Base-by-base conservation (phyloP, 1,140 invertebrate genomes). In the Daktulosphaira vitifoliae region DNA sequence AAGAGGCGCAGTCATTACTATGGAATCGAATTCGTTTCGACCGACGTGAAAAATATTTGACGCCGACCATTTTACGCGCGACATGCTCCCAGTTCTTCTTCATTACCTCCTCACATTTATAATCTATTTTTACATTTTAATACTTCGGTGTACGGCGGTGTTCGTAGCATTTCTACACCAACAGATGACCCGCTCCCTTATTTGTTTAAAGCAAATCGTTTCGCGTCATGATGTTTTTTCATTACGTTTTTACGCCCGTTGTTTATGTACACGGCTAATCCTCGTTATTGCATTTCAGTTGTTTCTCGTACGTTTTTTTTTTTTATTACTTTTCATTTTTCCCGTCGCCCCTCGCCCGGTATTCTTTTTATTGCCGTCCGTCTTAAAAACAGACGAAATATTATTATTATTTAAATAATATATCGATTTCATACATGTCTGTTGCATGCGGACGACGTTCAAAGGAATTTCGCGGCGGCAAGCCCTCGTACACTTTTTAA, bases 261-360 rank as follows among this genome's bases (percentile, higher is more conserved):
- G 42, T 48, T 62, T 62, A 33, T 48, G 5, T 11, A 33, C 29
- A 48, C 6, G 29, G 23, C 39, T 62, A 62, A 62, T 62, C 54
- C 39, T 59, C 25, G 37, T 62, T 62, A 48, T 62, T 59, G 25
- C 54, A 18, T 62, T 62, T 59, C 39, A 33, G 29, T 33, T 44
- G 5, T 44, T 44, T 44, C 15, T 44, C 15, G 5, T 59, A 25
- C 25, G 3, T 20, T 13, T 33, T 33, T 33, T 33, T 33, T 33
- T 33, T 5, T 33, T 33, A 33, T 33, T 33, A 33, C 29, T 33
- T 6, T 11, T 33, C 29, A 11, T 33, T 33, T 33, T 33, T 33
- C 11, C 5, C 5, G 11, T 33, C 29, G 5, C 29, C 29, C 5
- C 29, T 5, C 29, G 29, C 11, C n/a, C 5, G 29, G 29, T 33